These are phyloP conservation scores for Linnaemya tessellans DNA, from an alignment of 2,888 invertebrate genomes.

Conservation along the genomic window DNA sequence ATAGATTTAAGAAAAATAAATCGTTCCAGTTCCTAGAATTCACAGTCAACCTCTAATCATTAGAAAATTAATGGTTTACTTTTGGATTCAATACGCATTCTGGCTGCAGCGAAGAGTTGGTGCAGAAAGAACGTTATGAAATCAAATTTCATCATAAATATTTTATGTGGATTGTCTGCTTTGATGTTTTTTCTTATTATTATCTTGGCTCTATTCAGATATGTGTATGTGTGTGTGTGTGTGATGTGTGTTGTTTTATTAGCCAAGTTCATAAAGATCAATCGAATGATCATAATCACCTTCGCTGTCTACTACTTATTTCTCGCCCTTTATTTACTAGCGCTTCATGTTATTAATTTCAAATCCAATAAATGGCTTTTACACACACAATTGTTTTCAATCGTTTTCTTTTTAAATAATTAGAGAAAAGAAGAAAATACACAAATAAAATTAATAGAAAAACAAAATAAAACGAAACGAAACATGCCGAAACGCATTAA, in stretches of 20 bases:
- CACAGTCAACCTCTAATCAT: conserved; percentile 59
- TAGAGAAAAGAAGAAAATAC: conserved; percentile 1
- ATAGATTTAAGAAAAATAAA: conserved; percentile 35
- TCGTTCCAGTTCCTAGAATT: conserved; percentile 46
- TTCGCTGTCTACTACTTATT: background rate
- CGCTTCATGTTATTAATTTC: conserved; percentile 59
- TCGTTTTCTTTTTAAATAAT: conserved; percentile 44
- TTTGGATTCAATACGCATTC: conserved; percentile 13
- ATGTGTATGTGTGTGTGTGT: conserved; percentile 20
- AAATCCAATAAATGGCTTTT: conserved; percentile 63
- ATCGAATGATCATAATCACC: background rate
- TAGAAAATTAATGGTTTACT: conserved; percentile 59
- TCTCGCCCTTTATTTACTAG: conserved; percentile 14
- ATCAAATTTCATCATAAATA: conserved; percentile 58
- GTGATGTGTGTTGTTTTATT: conserved; percentile 23
- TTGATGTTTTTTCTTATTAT: conserved; percentile 15
- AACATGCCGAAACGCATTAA: conserved; percentile 34
- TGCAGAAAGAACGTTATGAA: background rate
- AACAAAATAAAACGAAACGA: conserved; percentile 22
- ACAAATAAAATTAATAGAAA: conserved; percentile 27
- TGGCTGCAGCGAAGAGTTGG: background rate
- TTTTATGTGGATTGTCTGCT: conserved; percentile 18
- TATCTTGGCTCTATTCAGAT: background rate
- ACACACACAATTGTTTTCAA: conserved; percentile 27
- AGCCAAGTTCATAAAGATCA: conserved; percentile 30